Conservation (phyloP, 2,888 invertebrate genomes). For the Phasia obesa region DNA sequence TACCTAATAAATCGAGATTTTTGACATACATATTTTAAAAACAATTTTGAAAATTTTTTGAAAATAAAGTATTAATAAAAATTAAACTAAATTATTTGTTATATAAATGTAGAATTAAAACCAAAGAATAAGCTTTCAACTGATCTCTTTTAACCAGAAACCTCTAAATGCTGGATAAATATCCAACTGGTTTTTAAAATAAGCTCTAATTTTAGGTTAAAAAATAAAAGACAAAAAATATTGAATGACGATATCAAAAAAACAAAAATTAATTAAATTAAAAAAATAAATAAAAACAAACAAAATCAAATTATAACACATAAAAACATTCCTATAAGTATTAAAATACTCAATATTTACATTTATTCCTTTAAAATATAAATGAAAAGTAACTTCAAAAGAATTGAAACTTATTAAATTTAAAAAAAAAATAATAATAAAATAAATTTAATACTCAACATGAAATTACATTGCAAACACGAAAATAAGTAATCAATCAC, state of each 20-base stretch:
- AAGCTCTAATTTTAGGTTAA: conserved; percentile 25
- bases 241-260: background rate
- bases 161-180: conserved; percentile 12
- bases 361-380: conserved; percentile 55
- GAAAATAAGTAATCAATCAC: conserved; percentile 17
- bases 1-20: too few species aligned
- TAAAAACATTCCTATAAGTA: conserved; percentile 57
- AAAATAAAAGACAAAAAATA: background rate
- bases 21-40: too few species aligned
- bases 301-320: conserved; percentile 33
- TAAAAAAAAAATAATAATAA: conserved; percentile 18
- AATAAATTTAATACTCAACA: conserved; percentile 34
- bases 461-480: background rate
- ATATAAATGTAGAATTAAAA: conserved; percentile 35
- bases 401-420: conserved; percentile 26
- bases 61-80: background rate
- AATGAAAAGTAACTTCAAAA: conserved; percentile 15
- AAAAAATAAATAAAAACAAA: conserved; percentile 6
- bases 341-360: conserved; percentile 56
- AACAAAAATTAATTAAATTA: too few species aligned
- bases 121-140: conserved; percentile 67
- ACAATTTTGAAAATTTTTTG: too few species aligned
- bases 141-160: conserved; percentile 62
- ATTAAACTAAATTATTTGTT: background rate
- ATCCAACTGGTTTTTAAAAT: conserved; percentile 34